Conservation (phyloP, 2,888 invertebrate species). For the Tinea trinotella region DNA sequence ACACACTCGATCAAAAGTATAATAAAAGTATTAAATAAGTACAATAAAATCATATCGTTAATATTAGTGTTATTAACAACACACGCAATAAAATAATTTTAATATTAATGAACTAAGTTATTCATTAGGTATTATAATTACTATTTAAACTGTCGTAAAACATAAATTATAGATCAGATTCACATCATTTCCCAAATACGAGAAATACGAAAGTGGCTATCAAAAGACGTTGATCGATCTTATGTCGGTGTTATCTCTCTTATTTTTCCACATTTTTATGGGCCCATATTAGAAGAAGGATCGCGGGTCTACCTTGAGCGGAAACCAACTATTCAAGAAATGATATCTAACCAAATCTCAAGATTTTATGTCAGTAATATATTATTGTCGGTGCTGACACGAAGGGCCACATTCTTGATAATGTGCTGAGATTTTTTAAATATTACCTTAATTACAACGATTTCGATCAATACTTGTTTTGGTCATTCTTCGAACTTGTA, state of each 20-base stretch:
- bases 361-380: conserved; percentile 65
- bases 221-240: conserved; percentile 52
- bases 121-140: neutral
- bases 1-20: conserved; percentile 1
- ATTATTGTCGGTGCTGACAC: conserved; percentile 54
- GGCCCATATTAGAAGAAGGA: conserved; percentile 38
- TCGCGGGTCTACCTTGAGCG: conserved; percentile 41
- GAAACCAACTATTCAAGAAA: conserved; percentile 59
- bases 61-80: neutral
- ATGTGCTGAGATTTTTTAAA: conserved; percentile 56
- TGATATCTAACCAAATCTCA: conserved; percentile 59
- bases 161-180: neutral
- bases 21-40: no score
- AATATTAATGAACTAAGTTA: no score
- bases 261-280: conserved; percentile 59
- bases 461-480: conserved; percentile 55
- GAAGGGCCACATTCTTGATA: conserved; percentile 50
- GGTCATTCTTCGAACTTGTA: conserved; percentile 45
- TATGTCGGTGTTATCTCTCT: conserved; percentile 42
- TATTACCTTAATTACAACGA: conserved; percentile 63
- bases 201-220: conserved; percentile 7
- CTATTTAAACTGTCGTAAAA: neutral
- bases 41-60: neutral
- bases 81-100: neutral
- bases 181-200: conserved; percentile 6